phyloP scores from a whole-genome alignment of 2,113 vertebrate species.

The Oxyura jamaicensis region DNA sequence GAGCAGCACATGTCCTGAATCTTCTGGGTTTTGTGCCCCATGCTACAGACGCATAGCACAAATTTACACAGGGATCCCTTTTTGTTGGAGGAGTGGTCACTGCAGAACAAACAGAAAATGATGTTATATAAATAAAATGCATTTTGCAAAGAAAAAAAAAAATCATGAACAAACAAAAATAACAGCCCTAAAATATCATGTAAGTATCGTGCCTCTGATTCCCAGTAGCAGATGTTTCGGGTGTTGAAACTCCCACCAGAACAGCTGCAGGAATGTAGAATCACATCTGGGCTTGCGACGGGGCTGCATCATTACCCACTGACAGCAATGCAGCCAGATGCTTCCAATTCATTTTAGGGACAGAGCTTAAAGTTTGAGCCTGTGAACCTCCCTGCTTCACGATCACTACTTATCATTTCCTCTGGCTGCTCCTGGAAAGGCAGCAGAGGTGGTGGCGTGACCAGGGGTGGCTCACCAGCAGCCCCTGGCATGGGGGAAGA shows the following conservation, averaged over 20 bases:
- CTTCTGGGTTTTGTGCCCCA: accelerated
- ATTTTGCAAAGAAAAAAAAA: constrained; percentile 69
- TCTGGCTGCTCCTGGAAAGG: neutral
- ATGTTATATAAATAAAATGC: constrained; percentile 27
- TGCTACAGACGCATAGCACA: neutral
- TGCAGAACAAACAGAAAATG: constrained; percentile 13
- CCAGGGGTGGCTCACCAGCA: neutral
- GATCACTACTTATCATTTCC: neutral
- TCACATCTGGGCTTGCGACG: constrained; percentile 81
- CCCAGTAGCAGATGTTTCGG: constrained; percentile 82
- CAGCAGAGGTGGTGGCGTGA: neutral
- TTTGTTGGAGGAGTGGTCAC: neutral
- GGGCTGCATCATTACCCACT: constrained; percentile 80
- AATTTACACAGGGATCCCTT: neutral
- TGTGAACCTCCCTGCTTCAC: constrained; percentile 24
- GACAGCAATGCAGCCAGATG: constrained; percentile 81
- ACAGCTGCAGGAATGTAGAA: constrained; percentile 84
- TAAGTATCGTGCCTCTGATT: constrained; percentile 72
- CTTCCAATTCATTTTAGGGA: constrained; percentile 77
- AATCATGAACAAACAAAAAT: constrained; percentile 44
- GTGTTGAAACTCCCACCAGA: constrained; percentile 82
- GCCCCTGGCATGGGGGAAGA: neutral
- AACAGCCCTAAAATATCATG: constrained; percentile 74
- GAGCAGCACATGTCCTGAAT: neutral
- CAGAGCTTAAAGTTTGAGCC: constrained; percentile 64